These are phyloP conservation scores for Lepeophtheirus salmonis DNA, from an alignment of 1,140 invertebrate genomes.

Conservation along the genomic window DNA sequence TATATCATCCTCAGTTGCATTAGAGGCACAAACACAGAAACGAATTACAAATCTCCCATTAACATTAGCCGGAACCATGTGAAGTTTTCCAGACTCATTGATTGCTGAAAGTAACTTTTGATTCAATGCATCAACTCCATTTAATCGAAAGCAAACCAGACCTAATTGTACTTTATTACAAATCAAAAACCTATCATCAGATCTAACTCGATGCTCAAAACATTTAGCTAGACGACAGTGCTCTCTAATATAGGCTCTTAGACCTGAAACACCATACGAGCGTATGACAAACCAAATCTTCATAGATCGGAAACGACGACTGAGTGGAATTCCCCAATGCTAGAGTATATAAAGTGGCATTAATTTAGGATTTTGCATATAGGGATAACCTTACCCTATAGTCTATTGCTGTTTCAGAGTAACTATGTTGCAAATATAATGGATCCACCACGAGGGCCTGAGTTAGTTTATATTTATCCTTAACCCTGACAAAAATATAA, in stretches of 20 bases:
- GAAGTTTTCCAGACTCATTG: slow-evolving; percentile 85
- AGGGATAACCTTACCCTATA: slow-evolving; percentile 36
- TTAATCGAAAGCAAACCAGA: slow-evolving; percentile 59
- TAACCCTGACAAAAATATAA: slow-evolving; percentile 38
- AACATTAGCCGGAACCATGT: slow-evolving; percentile 76
- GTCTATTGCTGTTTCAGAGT: slow-evolving; percentile 86
- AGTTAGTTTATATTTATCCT: slow-evolving; percentile 66
- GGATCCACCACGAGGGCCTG: slow-evolving; percentile 91
- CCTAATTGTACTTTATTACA: slow-evolving; percentile 82
- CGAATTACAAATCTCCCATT: slow-evolving; percentile 41
- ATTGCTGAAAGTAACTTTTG: slow-evolving; percentile 81
- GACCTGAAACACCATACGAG: slow-evolving; percentile 74
- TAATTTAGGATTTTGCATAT: background rate
- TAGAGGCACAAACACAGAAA: slow-evolving; percentile 82
- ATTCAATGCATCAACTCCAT: slow-evolving; percentile 72
- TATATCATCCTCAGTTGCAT: slow-evolving; percentile 70
- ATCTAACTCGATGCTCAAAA: slow-evolving; percentile 64
- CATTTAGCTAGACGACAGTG: slow-evolving; percentile 81
- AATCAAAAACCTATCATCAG: slow-evolving; percentile 78
- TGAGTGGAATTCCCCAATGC: slow-evolving; percentile 93
- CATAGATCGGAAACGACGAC: slow-evolving; percentile 71
- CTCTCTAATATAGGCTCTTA: slow-evolving; percentile 76
- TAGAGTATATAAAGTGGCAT: slow-evolving; percentile 26
- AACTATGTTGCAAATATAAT: slow-evolving; percentile 89
- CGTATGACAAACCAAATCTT: slow-evolving; percentile 96